phyloP scores from a whole-genome alignment of 2,888 invertebrate species.

The Dendrolimus pini region DNA sequence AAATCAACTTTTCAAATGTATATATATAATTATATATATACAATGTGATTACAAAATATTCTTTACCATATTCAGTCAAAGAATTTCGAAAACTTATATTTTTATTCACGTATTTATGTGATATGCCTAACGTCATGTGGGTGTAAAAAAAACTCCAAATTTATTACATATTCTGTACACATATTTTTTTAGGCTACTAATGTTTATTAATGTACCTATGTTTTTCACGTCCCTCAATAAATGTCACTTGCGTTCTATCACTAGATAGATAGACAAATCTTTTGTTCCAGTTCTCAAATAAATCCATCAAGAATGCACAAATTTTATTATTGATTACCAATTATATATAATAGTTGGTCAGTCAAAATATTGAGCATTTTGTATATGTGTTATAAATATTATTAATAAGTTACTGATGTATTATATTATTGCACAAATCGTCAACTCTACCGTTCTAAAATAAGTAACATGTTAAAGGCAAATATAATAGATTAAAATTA shows the following conservation, averaged over 20 bases:
- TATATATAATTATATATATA: not conserved
- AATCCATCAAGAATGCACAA: constrained; percentile 12
- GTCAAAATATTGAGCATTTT: constrained; percentile 71
- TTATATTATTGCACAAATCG: constrained; percentile 66
- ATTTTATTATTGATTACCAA: constrained; percentile 27
- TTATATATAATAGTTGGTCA: constrained; percentile 68
- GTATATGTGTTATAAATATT: constrained; percentile 36
- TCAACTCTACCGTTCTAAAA: constrained; percentile 50
- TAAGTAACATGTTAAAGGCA: constrained; percentile 19
- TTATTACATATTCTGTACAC: not conserved
- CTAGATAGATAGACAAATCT: not conserved
- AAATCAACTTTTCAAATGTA: too few species aligned
- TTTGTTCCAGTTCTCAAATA: not conserved
- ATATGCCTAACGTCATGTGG: not conserved
- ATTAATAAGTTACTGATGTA: constrained; percentile 50
- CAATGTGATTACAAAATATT: not conserved
- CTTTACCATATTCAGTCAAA: not conserved
- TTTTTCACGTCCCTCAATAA: not conserved
- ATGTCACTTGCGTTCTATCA: not conserved
- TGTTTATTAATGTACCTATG: not conserved
- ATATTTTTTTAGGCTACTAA: not conserved
- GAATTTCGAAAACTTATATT: not conserved
- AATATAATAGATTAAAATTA: not conserved
- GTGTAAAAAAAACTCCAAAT: constrained; percentile 10
- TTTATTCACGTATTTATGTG: not conserved